A percentile compares a stretch with the other conserved stretches of the same genome.
These are phyloP conservation scores for Platypus cylindrus DNA, from an alignment of 2,888 invertebrate genomes.

Conservation along the genomic window DNA sequence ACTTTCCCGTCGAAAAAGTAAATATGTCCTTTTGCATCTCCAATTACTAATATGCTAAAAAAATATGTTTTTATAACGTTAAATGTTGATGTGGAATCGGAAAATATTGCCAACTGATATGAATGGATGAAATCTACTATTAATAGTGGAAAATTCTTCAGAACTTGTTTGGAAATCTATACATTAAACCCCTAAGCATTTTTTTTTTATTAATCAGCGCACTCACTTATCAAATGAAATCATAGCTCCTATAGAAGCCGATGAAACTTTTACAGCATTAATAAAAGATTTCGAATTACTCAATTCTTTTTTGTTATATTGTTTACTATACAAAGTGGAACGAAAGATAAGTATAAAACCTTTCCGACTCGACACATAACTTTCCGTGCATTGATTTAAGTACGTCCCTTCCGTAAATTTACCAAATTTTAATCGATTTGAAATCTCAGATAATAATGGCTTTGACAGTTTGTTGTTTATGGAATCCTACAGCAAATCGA, in stretches of 20 bases:
- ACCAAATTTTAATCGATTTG: constrained; percentile 34
- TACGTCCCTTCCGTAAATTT: constrained; percentile 41
- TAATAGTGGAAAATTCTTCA: no score
- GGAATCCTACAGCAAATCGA: constrained; percentile 17
- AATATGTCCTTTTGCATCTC: constrained; percentile 42
- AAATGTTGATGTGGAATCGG: no score
- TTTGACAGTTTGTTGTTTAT: constrained; percentile 16
- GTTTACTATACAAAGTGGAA: constrained; percentile 36
- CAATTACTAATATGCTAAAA: constrained; percentile 35
- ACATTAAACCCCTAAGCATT: no score
- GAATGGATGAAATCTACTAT: no score
- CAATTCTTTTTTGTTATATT: constrained; percentile 25
- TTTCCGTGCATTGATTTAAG: constrained; percentile 37
- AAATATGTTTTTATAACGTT: no score
- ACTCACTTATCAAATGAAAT: constrained; percentile 41
- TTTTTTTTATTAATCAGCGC: no score
- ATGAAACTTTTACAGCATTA: constrained; percentile 38
- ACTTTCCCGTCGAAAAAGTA: constrained; percentile 47
- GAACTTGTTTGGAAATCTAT: no score
- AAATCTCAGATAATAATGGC: constrained; percentile 29
- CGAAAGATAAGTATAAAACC: constrained; percentile 42
- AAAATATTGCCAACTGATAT: no score
- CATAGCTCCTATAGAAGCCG: constrained; percentile 37
- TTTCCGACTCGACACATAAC: constrained; percentile 38
- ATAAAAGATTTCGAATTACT: constrained; percentile 36